Conservation (phyloP, 1,140 invertebrate genomes). For the Bombus haemorrhoidalis region DNA sequence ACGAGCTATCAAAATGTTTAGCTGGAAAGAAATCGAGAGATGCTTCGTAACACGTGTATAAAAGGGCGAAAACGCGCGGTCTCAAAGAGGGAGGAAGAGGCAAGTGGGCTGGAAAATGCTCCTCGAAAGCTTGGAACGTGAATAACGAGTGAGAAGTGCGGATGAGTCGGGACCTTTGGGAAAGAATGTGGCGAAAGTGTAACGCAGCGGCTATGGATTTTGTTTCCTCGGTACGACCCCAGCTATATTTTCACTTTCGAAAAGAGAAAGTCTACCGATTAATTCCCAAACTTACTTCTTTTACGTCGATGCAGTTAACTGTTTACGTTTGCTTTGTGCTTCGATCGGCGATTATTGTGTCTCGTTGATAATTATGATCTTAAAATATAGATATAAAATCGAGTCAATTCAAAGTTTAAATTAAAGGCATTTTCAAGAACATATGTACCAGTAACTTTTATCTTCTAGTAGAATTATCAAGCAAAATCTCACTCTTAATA, state of each 20-base stretch:
- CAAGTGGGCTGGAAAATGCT: constrained; percentile 39
- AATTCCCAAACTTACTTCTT: neutral
- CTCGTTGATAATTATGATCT: no score
- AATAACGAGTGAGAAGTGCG: constrained; percentile 50
- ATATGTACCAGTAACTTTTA: no score
- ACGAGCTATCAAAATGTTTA: constrained; percentile 21
- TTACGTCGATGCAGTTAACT: no score
- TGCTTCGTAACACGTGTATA: constrained; percentile 50
- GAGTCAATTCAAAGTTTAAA: no score
- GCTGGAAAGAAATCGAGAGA: constrained; percentile 75
- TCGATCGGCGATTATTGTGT: no score
- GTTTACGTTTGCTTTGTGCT: no score
- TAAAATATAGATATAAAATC: no score
- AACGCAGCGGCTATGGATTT: neutral
- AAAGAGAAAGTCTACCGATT: neutral
- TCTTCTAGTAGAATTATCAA: no score
- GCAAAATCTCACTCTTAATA: no score
- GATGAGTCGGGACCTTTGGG: constrained; percentile 13
- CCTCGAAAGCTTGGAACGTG: constrained; percentile 44
- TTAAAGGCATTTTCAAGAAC: no score
- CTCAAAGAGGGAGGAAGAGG: constrained; percentile 8
- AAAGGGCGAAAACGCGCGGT: constrained; percentile 8
- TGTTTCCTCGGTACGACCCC: neutral
- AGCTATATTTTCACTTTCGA: constrained; percentile 18
- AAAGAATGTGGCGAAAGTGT: constrained; percentile 52